Evolutionary conservation across 2,113 vertebrate species (phyloP).

Genomic region (Delphinapterus leucas): DNA sequence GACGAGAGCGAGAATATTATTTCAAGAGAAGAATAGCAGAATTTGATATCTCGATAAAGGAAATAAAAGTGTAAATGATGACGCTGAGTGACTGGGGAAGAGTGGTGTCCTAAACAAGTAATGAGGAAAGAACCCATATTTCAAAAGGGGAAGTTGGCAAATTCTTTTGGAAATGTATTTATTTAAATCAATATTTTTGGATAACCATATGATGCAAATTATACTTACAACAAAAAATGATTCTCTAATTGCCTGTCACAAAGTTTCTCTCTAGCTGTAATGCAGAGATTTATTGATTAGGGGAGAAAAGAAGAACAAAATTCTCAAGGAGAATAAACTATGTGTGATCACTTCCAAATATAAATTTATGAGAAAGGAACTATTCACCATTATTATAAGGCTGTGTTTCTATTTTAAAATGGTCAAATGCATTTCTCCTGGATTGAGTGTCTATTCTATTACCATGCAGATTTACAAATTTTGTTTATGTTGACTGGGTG

Average conservation of each 20-base stretch:
- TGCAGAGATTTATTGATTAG: background rate
- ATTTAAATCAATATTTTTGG: background rate
- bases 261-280: background rate
- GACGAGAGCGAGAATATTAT: background rate
- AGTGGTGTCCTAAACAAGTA: background rate
- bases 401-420: background rate
- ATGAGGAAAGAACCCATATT: background rate
- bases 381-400: background rate
- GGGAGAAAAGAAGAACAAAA: background rate
- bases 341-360: background rate
- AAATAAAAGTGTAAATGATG: background rate
- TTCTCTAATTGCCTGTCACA: background rate
- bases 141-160: background rate
- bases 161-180: background rate
- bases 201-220: background rate
- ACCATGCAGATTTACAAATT: background rate
- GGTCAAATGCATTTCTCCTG: background rate
- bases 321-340: background rate
- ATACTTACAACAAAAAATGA: background rate
- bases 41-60: background rate
- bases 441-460: background rate
- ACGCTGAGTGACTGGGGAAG: background rate
- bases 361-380: background rate
- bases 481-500: background rate
- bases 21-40: background rate